Base-by-base conservation (phyloP, 2,113 vertebrate species). In the Daphoenositta chrysoptera region DNA sequence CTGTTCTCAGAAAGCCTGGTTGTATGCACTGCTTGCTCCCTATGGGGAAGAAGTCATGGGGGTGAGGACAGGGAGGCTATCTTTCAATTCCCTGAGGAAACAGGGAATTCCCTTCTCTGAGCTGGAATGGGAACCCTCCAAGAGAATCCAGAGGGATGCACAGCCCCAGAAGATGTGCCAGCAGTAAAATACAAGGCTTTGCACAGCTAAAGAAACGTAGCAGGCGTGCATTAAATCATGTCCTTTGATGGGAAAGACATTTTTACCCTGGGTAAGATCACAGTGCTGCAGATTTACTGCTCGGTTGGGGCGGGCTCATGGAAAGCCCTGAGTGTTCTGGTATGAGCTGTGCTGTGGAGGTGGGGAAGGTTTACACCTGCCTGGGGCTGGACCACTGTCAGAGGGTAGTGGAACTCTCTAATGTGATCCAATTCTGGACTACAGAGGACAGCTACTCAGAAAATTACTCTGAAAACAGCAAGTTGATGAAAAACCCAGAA, bases 211-310 rank as follows among this genome's bases (percentile, higher is more conserved):
- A 76, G n/a, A 71, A 50, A 23, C 18, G 28, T n/a, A 91, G 51
- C 45, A 93, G 82, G 6, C 6, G 0, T 31, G 15, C 64, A 58
- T 72, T 96, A 71, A 81, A 57, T 87, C 88, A 39, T 18, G 22
- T 27, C 6, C 44, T 39, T 68, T n/a, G 64, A 35, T 12, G 30
- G 50, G 37, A 80, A 88, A 63, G 70, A 48, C 58, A 40, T 51
- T 91, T 93, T 54, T 54, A 2, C 13, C 15, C 73, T n/a, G 58
- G n/a, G 35, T 72, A 47, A 53, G 45, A 79, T 73, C 57, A 28
- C 8, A 28, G 30, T 44, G 63, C 88, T 96, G 63, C 16, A 90
- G 54, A 93, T 89, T 89, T 93, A 96, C 90, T 90, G 72, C 39
- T 77, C 4, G 4, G 64, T 17, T 24, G 7, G 69, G 87, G 63